Evolutionary conservation across 1,140 invertebrate species (phyloP).

Genomic region (Telenomus remus): DNA sequence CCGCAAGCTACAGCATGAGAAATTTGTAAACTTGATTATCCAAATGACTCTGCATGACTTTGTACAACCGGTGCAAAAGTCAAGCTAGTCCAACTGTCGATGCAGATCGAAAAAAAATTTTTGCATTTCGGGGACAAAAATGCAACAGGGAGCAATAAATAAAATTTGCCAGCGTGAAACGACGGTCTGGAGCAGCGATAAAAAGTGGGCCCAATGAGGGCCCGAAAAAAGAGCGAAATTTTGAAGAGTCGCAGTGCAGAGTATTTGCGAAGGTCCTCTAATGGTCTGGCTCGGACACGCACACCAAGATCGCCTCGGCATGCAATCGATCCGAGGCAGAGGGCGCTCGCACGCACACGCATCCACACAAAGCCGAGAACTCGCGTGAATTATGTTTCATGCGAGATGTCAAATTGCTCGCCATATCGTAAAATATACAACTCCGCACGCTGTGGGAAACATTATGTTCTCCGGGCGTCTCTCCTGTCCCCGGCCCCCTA

Average conservation of each 20-base stretch:
- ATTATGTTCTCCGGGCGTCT: constrained; percentile 70
- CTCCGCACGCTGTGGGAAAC: constrained; percentile 75
- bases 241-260: constrained; percentile 57
- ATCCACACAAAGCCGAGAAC: constrained; percentile 47
- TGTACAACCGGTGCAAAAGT: too few relatives aligned
- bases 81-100: too few relatives aligned
- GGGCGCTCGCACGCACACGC: constrained; percentile 27
- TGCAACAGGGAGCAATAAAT: constrained; percentile 67
- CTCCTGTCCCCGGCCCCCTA: constrained; percentile 37
- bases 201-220: constrained; percentile 40
- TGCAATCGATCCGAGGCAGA: constrained; percentile 44
- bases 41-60: constrained; percentile 5
- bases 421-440: constrained; percentile 77
- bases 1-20: constrained; percentile 23
- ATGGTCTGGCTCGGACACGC: constrained; percentile 68
- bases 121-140: too few relatives aligned
- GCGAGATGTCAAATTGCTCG: constrained; percentile 77
- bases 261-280: constrained; percentile 71
- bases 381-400: constrained; percentile 76
- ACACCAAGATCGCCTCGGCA: constrained; percentile 55
- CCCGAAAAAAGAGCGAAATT: constrained; percentile 38
- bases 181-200: constrained; percentile 65
- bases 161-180: constrained; percentile 71
- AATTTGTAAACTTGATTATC: constrained; percentile 15
- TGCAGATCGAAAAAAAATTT: constrained; percentile 36